Evolutionary conservation across 2,797 vertebrate species (phyloP), one percentile per base, ranked within the genome.

Genomic region (Moxostoma hubbsi): DNA sequence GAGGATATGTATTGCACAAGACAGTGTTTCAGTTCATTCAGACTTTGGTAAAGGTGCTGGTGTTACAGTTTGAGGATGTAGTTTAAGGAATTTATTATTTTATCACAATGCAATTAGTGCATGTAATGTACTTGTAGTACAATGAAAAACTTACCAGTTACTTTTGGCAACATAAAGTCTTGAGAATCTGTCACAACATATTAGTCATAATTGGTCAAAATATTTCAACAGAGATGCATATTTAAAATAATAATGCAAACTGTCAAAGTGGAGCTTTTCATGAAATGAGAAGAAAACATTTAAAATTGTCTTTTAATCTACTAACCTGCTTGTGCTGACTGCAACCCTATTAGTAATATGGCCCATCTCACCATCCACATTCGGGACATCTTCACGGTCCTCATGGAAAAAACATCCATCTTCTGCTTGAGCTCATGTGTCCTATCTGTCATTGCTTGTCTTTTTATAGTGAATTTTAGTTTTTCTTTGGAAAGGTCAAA

Each of bases 241-340:
- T 18, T 51, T 8, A 5, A 1, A 18, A 8, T 18, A 7, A 58
- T 59, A 3, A 59, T 49, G 18, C 36, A 36, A 36, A 36, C 4
- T 16, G 16, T 15, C 2, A 58, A 9, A 9, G 15, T 15, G 7
- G 3, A 58, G 16, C 5, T 4, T 16, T 58, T 58, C n/a, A 16
- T 58, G 6, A 58, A 58, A 58, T 11, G 8, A 50, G 7, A 51
- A 9, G 50, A 51, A 51, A 51, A 51, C 5, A 7, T 7, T 49
- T 49, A 9, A 11, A 2, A 51, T 9, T 9, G 4, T 36, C 36
- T 51, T 51, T 51, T 51, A 51, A 11, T 51, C 50, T 54, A 13
- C 77, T 64, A 43, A 79, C 77, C 68, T 72, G 77, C 61, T 50
- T 71, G 51, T 24, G 70, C 6, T 9, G 53, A n/a, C 2, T n/a